Conservation (phyloP, 2,797 vertebrate species). For the Bovichtus variegatus region DNA sequence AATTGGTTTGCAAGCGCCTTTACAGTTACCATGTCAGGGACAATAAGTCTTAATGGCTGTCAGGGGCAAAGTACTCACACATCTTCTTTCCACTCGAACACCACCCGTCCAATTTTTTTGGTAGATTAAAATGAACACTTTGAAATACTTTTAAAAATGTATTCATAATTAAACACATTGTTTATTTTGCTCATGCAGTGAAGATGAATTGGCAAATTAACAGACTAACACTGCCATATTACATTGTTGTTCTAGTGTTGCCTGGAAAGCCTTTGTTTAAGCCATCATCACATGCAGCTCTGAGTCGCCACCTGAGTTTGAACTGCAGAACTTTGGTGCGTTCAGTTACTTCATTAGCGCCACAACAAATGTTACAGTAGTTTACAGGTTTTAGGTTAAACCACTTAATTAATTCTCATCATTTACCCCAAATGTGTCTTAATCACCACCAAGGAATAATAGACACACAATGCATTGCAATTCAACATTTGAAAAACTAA, state of each 20-base stretch:
- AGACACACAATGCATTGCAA: neutral
- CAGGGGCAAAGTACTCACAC: neutral
- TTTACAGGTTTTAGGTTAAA: slow-evolving; percentile 18
- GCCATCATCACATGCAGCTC: neutral
- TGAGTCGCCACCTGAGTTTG: too few relatives aligned
- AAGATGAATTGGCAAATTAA: neutral
- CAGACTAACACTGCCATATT: neutral
- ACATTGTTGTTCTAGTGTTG: neutral
- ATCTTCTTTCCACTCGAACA: neutral
- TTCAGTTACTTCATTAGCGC: neutral
- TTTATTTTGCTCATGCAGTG: slow-evolving; percentile 2
- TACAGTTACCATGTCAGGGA: slow-evolving; percentile 67
- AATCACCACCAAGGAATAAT: neutral
- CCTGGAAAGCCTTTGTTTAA: neutral
- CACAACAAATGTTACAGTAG: neutral
- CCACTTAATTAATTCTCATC: too few relatives aligned
- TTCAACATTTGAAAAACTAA: neutral
- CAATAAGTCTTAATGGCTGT: slow-evolving; percentile 66
- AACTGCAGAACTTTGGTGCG: neutral
- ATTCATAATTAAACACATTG: slow-evolving; percentile 3
- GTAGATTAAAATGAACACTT: slow-evolving; percentile 11
- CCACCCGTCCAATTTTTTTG: neutral
- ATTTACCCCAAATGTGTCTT: too few relatives aligned
- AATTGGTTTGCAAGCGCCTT: slow-evolving; percentile 68
- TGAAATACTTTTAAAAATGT: too few relatives aligned